Conservation (phyloP, 2,888 invertebrate species). For the Eumerus sabulonum region DNA sequence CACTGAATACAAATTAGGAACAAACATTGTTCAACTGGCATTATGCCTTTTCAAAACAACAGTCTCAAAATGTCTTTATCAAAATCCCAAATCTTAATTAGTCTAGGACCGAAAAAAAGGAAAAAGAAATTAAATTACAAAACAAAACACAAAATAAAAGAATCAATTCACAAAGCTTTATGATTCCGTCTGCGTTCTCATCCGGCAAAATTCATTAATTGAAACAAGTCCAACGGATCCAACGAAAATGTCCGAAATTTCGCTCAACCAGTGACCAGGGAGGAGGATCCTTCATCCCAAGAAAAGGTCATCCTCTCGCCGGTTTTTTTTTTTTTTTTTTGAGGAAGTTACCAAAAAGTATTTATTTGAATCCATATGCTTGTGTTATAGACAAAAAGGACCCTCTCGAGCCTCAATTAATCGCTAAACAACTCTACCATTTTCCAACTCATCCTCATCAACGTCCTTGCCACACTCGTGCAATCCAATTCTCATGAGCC, state of each 20-base stretch:
- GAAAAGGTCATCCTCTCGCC: neutral
- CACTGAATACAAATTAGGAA: too few relatives aligned
- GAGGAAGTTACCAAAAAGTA: neutral
- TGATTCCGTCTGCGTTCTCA: conserved; percentile 11
- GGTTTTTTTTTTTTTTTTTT: neutral
- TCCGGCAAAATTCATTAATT: conserved; percentile 43
- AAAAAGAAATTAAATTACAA: conserved; percentile 23
- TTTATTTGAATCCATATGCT: conserved; percentile 57
- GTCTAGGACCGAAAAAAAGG: conserved; percentile 7
- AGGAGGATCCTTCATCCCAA: conserved; percentile 13
- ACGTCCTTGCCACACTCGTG: conserved; percentile 1
- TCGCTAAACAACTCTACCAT: conserved; percentile 65
- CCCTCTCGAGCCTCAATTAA: conserved; percentile 61
- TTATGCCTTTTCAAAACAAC: neutral
- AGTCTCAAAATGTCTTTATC: conserved; percentile 30
- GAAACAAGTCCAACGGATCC: conserved; percentile 34
- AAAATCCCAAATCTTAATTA: conserved; percentile 55
- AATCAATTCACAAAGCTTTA: conserved; percentile 30
- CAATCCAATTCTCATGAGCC: too few relatives aligned
- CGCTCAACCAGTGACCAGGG: too few relatives aligned
- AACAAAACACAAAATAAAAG: conserved; percentile 2
- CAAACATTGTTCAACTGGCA: too few relatives aligned
- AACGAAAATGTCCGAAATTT: too few relatives aligned
- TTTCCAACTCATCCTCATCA: conserved; percentile 38
- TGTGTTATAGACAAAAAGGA: conserved; percentile 21